Percentiles rank a stretch among this genome's conserved stretches.
phyloP scores from a whole-genome alignment of 2,797 vertebrate species.

The Petrocephalus schoutedeni region DNA sequence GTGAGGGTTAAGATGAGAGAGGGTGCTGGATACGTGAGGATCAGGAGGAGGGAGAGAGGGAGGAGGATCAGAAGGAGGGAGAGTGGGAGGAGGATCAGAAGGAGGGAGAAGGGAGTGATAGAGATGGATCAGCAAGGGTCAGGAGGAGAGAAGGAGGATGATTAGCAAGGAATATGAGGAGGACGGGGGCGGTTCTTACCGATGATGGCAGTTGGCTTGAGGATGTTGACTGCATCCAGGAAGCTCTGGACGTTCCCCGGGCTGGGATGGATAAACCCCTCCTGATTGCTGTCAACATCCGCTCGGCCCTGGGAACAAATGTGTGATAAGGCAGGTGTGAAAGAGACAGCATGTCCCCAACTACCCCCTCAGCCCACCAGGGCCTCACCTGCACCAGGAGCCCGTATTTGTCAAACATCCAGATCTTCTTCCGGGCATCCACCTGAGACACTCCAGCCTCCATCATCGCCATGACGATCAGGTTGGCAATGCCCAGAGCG shows the following conservation, averaged over 20 bases:
- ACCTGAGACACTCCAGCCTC: conserved; percentile 71
- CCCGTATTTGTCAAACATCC: conserved; percentile 92
- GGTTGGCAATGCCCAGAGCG: conserved; percentile 90
- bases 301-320: conserved; percentile 62
- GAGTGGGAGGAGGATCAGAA: background rate
- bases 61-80: background rate
- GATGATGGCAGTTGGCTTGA: conserved; percentile 85
- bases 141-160: background rate
- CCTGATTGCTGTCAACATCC: conserved; percentile 74
- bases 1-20: background rate
- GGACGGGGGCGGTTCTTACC: conserved; percentile 57
- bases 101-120: background rate
- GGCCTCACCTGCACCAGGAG: conserved; percentile 77
- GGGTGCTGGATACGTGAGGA: background rate
- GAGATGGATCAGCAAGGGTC: background rate
- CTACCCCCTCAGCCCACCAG: conserved; percentile 26
- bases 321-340: background rate
- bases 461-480: conserved; percentile 93
- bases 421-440: conserved; percentile 77
- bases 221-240: conserved; percentile 82
- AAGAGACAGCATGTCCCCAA: conserved; percentile 26
- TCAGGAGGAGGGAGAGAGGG: background rate
- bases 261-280: conserved; percentile 72
- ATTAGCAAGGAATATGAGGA: background rate
- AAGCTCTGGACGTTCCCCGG: conserved; percentile 73